Evolutionary conservation across 1,140 invertebrate genomes (phyloP), one percentile per base, ranked within the genome.

Genomic region (Grapholita molesta): DNA sequence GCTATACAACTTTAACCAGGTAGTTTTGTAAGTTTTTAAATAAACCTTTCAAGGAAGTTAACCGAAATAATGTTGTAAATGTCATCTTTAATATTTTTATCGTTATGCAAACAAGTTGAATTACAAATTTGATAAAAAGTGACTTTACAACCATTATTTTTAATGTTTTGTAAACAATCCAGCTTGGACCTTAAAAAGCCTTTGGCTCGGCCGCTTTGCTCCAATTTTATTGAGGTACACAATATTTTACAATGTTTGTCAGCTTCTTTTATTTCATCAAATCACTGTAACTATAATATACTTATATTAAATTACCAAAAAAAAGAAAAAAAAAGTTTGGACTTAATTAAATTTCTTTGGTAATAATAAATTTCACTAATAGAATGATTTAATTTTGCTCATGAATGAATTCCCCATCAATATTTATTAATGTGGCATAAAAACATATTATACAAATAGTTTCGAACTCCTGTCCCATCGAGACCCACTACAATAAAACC

Each of bases 41-140:
- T 48, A 48, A 48, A 48, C 42, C 42, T 21, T 48, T 48, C 42
- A 21, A 48, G 42, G 42, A 48, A 48, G 15, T 21, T 18, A 21
- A 48, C 5, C 42, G 18, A 18, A 38, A 38, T 48, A 0, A 48
- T 48, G 18, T 48, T 48, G 18, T 21, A 21, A 21, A 48, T 3
- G 42, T 48, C 15, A 48, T 21, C 18, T 48, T 48, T 21, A 21
- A 48, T 48, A 48, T 21, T 55, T 55, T 25, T 55, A 55, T 25
- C 9, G 23, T 28, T 55, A 55, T 55, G 53, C 53, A 55, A 55
- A 55, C 53, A 55, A 55, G 24, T 28, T 28, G 25, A 25, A 55
- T 55, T 24, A 55, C 53, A 55, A 55, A 55, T 55, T 55, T 28
- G 53, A 55, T 55, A 55, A 55, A 55, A 55, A 55, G 24, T 55